Evolutionary conservation across 23 tunicate species (phyloP).

Genomic region (Ciona savignyi): DNA sequence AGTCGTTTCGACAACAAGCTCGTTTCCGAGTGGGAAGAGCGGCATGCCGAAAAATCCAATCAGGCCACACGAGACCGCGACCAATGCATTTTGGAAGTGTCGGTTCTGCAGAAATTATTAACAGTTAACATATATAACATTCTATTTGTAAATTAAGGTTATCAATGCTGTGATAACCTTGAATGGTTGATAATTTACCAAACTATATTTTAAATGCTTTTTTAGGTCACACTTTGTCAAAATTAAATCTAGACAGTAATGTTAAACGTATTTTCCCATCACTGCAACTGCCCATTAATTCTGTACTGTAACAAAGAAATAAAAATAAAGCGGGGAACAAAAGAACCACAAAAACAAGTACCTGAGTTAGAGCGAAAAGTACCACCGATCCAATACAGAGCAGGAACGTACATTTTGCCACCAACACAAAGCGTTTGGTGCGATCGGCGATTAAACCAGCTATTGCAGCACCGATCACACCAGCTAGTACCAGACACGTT

Average conservation of each 20-base stretch:
- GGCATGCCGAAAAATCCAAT: conserved; percentile 57
- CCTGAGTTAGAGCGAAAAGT: conserved; percentile 24
- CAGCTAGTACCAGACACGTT: conserved; percentile 32
- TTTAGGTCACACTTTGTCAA: too few species aligned
- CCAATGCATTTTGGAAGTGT: conserved; percentile 10
- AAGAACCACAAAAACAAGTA: conserved; percentile 2
- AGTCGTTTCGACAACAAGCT: conserved; percentile 62
- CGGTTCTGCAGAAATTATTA: conserved; percentile 39
- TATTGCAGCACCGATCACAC: conserved; percentile 43
- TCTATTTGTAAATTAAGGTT: too few species aligned
- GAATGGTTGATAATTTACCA: too few species aligned
- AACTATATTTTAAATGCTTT: too few species aligned
- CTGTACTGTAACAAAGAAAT: too few species aligned
- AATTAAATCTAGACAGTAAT: too few species aligned
- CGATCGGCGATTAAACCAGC: conserved; percentile 32
- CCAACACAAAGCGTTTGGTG: conserved; percentile 13
- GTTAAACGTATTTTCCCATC: too few species aligned
- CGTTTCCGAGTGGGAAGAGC: too few species aligned
- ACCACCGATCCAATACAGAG: conserved; percentile 3
- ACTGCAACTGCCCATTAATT: too few species aligned
- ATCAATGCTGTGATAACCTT: too few species aligned
- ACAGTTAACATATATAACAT: too few species aligned
- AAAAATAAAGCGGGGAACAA: too few species aligned
- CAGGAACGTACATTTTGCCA: conserved; percentile 10
- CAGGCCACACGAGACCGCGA: conserved; percentile 31